These are phyloP conservation scores for Chironomus tentans DNA, from an alignment of 2,888 invertebrate species.

Conservation along the genomic window DNA sequence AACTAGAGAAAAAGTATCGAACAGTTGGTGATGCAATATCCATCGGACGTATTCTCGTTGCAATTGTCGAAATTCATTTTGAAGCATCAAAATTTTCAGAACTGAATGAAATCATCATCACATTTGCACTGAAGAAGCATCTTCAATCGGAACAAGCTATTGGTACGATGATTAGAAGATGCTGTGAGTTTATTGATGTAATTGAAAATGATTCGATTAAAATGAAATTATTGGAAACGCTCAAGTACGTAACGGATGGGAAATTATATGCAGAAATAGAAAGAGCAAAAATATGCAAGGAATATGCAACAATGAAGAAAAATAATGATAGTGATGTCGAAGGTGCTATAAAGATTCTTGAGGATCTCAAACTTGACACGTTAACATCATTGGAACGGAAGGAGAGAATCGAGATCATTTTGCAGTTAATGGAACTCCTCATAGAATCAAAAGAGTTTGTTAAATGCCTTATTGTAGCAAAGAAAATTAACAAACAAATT, in stretches of 20 bases:
- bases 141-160: conserved; percentile 89
- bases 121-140: conserved; percentile 72
- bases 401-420: conserved; percentile 85
- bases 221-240: conserved; percentile 82
- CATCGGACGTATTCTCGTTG: conserved; percentile 75
- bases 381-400: conserved; percentile 92
- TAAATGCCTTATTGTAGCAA: conserved; percentile 89
- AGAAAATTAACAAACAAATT: conserved; percentile 88
- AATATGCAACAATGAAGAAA: conserved; percentile 66
- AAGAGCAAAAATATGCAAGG: conserved; percentile 80
- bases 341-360: conserved; percentile 73
- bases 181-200: conserved; percentile 75
- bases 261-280: conserved; percentile 98
- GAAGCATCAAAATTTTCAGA: conserved; percentile 80
- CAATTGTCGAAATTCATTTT: conserved; percentile 76
- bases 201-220: conserved; percentile 74
- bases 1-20: conserved; percentile 31
- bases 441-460: conserved; percentile 85
- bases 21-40: conserved; percentile 85
- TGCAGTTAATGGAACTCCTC: conserved; percentile 93
- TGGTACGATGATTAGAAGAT: conserved; percentile 86
- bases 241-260: conserved; percentile 84
- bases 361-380: conserved; percentile 79
- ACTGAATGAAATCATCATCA: conserved; percentile 80
- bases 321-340: conserved; percentile 68